Base-by-base conservation (phyloP, 30 jellyfish, hydroid and myxozoan genomes). In the Aurelia coerulea region DNA sequence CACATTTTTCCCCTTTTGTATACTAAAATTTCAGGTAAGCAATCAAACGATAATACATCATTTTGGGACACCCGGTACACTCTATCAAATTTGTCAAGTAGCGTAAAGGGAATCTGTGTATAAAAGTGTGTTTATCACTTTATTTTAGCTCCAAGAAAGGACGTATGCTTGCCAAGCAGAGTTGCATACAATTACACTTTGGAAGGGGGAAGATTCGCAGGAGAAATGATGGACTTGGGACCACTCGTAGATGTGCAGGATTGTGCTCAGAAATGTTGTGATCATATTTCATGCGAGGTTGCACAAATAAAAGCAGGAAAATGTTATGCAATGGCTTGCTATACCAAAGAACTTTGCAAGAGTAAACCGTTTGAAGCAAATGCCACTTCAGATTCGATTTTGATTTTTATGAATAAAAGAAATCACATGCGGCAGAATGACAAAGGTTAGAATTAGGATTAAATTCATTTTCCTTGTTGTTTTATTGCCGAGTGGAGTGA, bases 241-340 rank as follows among this genome's bases (percentile, higher is more conserved):
- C 83, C 91, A 17, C 90, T 88, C 56, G 86, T 79, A 5, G 98
- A 93, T 79, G 58, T 84, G 42, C 83, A 83, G 50, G 92, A 93
- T 68, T 93, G 98, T 68, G 87, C 94, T n/a, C 87, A 82, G 80
- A 88, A 88, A 71, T 93, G 98, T 59, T 93, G 98, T 67, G 96
- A 88, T 19, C 98, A 93, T 62, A 80, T 65, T 11, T 89, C 91
- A 49, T 93, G 98, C 62, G 98, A 93, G 76, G 98, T 93, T 12
- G 98, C 97, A 4, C 90, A 93, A 37, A 76, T 88, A 10, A 29
- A 69, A 62, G 76, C 69, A 11, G 76, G 83, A 18, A 93, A 76
- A 71, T 93, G 98, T 51, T 82, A 41, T 73, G 96, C 97, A 37
- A 94, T 93, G 13, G 98, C 85, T 19, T 93, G 98, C 68, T 93